Conservation (phyloP, 2,113 vertebrate species). For the Forbesichthys papilliferus region DNA sequence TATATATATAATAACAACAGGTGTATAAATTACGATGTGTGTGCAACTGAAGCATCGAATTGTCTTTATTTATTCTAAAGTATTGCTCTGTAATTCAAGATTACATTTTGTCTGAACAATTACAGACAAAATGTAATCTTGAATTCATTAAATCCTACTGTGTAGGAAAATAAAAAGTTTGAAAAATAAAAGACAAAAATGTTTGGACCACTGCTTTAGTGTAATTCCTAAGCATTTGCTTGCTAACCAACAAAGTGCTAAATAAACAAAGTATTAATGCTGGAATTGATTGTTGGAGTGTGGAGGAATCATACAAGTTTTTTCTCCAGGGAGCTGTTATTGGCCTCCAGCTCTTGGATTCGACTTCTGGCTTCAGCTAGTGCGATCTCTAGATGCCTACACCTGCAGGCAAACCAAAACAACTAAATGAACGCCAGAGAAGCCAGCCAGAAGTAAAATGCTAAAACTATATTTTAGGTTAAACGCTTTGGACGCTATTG, state of each 20-base stretch:
- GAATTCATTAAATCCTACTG: too few relatives aligned
- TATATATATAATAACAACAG: too few relatives aligned
- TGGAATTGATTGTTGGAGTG: background rate
- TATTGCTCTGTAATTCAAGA: too few relatives aligned
- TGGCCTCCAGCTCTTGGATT: conserved; percentile 84
- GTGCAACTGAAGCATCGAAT: too few relatives aligned
- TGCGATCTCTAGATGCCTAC: conserved; percentile 83
- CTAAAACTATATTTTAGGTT: background rate
- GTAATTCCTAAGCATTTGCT: background rate
- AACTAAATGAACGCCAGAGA: background rate
- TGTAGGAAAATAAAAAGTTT: too few relatives aligned
- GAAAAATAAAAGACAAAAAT: too few relatives aligned
- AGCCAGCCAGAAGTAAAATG: background rate
- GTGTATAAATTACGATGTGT: too few relatives aligned
- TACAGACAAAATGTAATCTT: too few relatives aligned
- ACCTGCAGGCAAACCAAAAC: conserved; percentile 73
- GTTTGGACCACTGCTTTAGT: too few relatives aligned
- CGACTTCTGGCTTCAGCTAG: conserved; percentile 80
- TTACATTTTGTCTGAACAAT: too few relatives aligned
- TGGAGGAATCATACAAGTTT: conserved; percentile 78
- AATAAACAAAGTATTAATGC: background rate
- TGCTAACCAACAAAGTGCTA: background rate
- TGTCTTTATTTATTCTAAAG: too few relatives aligned
- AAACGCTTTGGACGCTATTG: too few relatives aligned
- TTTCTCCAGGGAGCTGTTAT: conserved; percentile 83